Conservation (phyloP, 2,888 invertebrate genomes). For the Microplitis deprimator region DNA sequence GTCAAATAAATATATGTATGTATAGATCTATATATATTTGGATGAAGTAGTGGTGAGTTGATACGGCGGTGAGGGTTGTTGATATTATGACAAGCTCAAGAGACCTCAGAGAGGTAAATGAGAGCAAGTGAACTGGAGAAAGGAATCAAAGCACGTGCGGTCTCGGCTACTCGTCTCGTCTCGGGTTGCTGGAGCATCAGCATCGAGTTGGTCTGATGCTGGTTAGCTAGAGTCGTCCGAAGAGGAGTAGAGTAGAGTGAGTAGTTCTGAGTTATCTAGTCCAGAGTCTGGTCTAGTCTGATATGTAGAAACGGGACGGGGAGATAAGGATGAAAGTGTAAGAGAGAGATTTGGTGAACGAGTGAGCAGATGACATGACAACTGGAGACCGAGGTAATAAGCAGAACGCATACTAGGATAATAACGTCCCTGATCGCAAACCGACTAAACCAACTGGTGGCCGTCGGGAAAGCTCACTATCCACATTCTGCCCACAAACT, state of each 20-base stretch:
- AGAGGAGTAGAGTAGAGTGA: background rate
- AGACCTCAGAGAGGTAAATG: slow-evolving; percentile 11
- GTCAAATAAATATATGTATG: slow-evolving; percentile 6
- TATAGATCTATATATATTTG: background rate
- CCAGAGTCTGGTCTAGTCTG: slow-evolving; percentile 17
- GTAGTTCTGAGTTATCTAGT: slow-evolving; percentile 20
- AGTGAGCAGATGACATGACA: slow-evolving; percentile 35
- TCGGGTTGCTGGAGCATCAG: background rate
- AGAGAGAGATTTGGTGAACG: background rate
- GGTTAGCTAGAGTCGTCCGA: slow-evolving; percentile 20
- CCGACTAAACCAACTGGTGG: slow-evolving; percentile 19
- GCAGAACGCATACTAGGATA: slow-evolving; percentile 36
- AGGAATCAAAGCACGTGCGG: slow-evolving; percentile 41
- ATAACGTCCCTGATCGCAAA: slow-evolving; percentile 43
- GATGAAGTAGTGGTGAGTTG: background rate
- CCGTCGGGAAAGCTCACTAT: slow-evolving; percentile 31
- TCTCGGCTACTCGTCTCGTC: background rate
- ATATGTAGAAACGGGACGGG: slow-evolving; percentile 17
- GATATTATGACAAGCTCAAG: background rate
- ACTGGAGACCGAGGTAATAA: slow-evolving; percentile 24
- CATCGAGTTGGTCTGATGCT: background rate
- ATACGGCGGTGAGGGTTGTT: slow-evolving; percentile 16
- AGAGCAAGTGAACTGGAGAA: slow-evolving; percentile 8
- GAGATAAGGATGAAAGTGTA: background rate
- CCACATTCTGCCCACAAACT: slow-evolving; percentile 38